These are phyloP conservation scores for Zophobas atratus DNA, from an alignment of 1,140 invertebrate genomes.

Conservation along the genomic window DNA sequence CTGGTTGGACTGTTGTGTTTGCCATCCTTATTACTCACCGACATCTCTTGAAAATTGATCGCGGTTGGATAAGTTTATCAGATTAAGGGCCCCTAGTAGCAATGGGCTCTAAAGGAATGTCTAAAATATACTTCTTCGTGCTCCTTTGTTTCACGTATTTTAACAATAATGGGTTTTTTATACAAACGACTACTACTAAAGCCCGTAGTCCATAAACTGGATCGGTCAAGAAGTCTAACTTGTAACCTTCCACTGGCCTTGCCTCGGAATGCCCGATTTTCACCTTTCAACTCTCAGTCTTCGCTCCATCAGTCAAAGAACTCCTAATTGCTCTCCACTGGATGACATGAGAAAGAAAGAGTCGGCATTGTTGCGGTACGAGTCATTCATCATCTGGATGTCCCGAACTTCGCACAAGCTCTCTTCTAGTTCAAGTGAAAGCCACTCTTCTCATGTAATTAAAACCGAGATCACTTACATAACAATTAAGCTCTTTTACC, in stretches of 20 bases:
- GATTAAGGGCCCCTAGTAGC: neutral
- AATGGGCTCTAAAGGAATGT: neutral
- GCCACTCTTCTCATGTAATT: constrained; percentile 33
- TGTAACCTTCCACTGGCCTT: constrained; percentile 16
- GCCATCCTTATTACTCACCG: too few relatives aligned
- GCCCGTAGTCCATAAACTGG: too few relatives aligned
- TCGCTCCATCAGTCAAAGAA: constrained; percentile 18
- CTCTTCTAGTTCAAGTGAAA: constrained; percentile 21
- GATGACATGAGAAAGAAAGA: constrained; percentile 33
- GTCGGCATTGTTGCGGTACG: constrained; percentile 4
- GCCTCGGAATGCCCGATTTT: neutral
- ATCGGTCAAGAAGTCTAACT: too few relatives aligned
- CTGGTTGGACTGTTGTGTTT: neutral
- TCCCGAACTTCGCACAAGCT: constrained; percentile 5
- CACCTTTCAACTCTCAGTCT: constrained; percentile 19
- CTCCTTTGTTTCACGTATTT: too few relatives aligned
- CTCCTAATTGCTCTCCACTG: constrained; percentile 13
- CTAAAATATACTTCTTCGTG: too few relatives aligned
- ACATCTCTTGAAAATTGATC: neutral
- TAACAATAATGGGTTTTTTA: too few relatives aligned
- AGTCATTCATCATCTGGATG: constrained; percentile 16
- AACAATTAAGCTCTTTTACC: constrained; percentile 27
- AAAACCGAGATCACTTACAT: constrained; percentile 23
- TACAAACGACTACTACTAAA: too few relatives aligned
- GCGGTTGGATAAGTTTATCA: neutral